phyloP scores from a whole-genome alignment of 2,888 invertebrate genomes.

The Peribatodes rhomboidaria region DNA sequence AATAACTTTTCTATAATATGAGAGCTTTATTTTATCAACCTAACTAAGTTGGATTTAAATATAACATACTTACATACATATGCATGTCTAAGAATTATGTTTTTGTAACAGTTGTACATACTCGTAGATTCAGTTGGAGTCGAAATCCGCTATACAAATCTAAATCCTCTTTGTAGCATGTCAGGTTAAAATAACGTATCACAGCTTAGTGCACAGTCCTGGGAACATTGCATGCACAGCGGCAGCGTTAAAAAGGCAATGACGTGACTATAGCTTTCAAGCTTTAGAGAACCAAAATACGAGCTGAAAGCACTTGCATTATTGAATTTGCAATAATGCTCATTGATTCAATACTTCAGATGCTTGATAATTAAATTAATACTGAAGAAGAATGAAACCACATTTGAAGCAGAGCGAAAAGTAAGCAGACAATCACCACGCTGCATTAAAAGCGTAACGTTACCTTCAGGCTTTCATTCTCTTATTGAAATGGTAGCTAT shows the following conservation, averaged over 20 bases:
- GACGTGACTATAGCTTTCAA: conserved; percentile 7
- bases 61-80: too few relatives aligned
- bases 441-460: conserved; percentile 3
- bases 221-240: conserved; percentile 40
- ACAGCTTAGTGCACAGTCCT: conserved; percentile 24
- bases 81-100: too few relatives aligned
- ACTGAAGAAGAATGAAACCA: too few relatives aligned
- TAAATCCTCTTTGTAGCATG: conserved; percentile 14
- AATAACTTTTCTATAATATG: not conserved
- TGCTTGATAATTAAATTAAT: too few relatives aligned
- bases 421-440: not conserved
- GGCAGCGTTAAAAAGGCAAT: conserved; percentile 30
- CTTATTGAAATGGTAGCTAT: conserved; percentile 37
- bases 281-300: not conserved
- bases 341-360: not conserved
- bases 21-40: not conserved
- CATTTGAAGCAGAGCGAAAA: not conserved
- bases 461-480: conserved; percentile 19
- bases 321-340: not conserved
- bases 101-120: not conserved
- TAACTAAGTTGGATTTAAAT: not conserved
- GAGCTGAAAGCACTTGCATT: not conserved
- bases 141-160: conserved; percentile 2
- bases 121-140: not conserved
- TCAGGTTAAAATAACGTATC: conserved; percentile 30